Conservation (phyloP, 2,113 vertebrate genomes). For the Pycnonotus jocosus region DNA sequence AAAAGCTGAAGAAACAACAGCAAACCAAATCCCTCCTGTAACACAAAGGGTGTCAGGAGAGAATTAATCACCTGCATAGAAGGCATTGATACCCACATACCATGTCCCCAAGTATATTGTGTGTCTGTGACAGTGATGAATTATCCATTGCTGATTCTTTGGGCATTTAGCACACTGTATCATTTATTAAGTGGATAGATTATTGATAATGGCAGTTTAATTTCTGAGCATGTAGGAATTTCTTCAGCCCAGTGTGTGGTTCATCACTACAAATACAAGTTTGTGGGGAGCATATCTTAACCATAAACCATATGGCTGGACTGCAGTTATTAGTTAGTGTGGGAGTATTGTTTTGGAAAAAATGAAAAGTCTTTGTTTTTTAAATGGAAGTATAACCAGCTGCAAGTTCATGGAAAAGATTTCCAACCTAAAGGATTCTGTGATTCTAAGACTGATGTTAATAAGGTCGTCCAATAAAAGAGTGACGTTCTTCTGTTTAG, state of each 20-base stretch:
- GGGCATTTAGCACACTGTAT: not conserved
- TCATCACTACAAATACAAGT: not conserved
- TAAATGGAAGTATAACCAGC: constrained; percentile 20
- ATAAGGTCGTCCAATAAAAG: not conserved
- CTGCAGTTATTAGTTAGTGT: not conserved
- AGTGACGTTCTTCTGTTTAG: not conserved
- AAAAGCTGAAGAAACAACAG: constrained; percentile 24
- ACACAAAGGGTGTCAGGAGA: constrained; percentile 29
- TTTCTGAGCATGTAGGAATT: not conserved
- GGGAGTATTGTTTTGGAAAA: constrained; percentile 47
- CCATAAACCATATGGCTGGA: not conserved
- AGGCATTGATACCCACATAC: constrained; percentile 37
- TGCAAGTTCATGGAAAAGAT: not conserved
- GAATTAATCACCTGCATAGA: constrained; percentile 44
- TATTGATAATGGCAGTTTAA: constrained; percentile 31
- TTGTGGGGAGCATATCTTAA: not conserved
- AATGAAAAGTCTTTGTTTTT: constrained; percentile 20
- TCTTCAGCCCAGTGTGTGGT: not conserved
- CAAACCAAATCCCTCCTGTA: not conserved
- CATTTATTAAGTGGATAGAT: constrained; percentile 39
- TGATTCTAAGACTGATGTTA: not conserved
- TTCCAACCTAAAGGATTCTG: not conserved
- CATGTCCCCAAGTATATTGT: not conserved
- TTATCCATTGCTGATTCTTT: not conserved
- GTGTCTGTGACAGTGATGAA: constrained; percentile 48